Evolutionary conservation across 2,888 invertebrate genomes (phyloP).

Genomic region (Hermodice carunculata): DNA sequence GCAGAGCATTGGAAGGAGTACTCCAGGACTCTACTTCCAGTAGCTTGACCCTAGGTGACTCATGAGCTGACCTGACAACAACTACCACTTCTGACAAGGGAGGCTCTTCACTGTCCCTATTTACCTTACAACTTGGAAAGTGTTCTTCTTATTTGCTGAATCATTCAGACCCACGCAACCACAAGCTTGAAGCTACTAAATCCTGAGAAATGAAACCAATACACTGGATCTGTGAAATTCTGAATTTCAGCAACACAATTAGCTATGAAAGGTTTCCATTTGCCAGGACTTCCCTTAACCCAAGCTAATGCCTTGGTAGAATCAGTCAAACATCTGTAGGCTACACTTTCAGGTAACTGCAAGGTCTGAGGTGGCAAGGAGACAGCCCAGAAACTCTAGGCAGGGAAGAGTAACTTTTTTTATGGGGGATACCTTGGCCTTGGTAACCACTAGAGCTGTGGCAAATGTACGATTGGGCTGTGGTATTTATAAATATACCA

Average conservation of each 20-base stretch:
- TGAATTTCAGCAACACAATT: conserved; percentile 47
- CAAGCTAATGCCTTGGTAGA: conserved; percentile 40
- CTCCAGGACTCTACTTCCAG: too few relatives aligned
- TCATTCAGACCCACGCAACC: too few relatives aligned
- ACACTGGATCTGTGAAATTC: too few relatives aligned
- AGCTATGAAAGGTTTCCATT: conserved; percentile 43
- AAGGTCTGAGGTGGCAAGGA: conserved; percentile 35
- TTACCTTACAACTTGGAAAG: too few relatives aligned
- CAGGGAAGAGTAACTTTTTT: conserved; percentile 41
- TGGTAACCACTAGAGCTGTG: conserved; percentile 20
- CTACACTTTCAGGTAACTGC: conserved; percentile 24
- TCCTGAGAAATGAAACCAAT: too few relatives aligned
- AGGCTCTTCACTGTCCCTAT: too few relatives aligned
- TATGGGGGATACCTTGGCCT: conserved; percentile 42
- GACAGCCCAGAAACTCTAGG: conserved; percentile 30
- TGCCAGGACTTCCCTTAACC: conserved; percentile 24
- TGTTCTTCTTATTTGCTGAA: too few relatives aligned
- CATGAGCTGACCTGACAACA: too few relatives aligned
- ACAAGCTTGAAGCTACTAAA: too few relatives aligned
- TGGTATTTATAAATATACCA: conserved; percentile 32
- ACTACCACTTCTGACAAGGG: too few relatives aligned
- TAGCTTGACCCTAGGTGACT: too few relatives aligned
- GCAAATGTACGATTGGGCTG: background rate
- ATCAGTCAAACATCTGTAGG: conserved; percentile 36
- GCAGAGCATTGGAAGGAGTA: too few relatives aligned